phyloP scores from a whole-genome alignment of 2,113 vertebrate genomes.

The Mustela nigripes region DNA sequence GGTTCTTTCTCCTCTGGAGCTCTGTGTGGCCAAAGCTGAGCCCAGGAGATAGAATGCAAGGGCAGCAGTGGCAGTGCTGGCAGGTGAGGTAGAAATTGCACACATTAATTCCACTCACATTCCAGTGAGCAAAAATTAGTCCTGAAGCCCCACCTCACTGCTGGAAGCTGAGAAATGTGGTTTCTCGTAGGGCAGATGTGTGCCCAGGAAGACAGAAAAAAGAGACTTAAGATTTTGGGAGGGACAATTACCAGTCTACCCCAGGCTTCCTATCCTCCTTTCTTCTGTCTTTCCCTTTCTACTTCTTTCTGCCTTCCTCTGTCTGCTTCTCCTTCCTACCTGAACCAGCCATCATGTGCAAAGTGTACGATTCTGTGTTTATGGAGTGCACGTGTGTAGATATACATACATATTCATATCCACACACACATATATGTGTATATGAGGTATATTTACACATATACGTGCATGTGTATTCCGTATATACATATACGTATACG shows the following conservation, averaged over 20 bases:
- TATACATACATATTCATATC: not conserved
- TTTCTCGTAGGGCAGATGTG: not conserved
- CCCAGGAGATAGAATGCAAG: not conserved
- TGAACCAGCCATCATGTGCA: not conserved
- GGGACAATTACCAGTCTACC: not conserved
- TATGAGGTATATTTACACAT: not conserved
- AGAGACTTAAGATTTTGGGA: not conserved
- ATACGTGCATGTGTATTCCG: not conserved
- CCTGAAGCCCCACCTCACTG: not conserved
- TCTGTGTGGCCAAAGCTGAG: not conserved
- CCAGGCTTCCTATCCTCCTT: not conserved
- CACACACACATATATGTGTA: not conserved
- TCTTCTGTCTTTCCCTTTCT: not conserved
- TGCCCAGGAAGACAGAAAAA: not conserved
- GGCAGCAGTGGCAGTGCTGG: not conserved
- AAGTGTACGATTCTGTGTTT: not conserved
- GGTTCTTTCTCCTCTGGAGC: not conserved
- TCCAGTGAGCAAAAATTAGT: not conserved
- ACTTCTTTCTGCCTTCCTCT: not conserved
- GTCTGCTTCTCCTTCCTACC: not conserved
- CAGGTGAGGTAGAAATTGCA: not conserved
- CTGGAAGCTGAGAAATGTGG: not conserved
- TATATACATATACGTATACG: not conserved
- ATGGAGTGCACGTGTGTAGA: not conserved
- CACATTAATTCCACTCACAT: not conserved